These are phyloP conservation scores for Nomada lathburiana DNA, from an alignment of 2,888 invertebrate genomes.

Conservation along the genomic window DNA sequence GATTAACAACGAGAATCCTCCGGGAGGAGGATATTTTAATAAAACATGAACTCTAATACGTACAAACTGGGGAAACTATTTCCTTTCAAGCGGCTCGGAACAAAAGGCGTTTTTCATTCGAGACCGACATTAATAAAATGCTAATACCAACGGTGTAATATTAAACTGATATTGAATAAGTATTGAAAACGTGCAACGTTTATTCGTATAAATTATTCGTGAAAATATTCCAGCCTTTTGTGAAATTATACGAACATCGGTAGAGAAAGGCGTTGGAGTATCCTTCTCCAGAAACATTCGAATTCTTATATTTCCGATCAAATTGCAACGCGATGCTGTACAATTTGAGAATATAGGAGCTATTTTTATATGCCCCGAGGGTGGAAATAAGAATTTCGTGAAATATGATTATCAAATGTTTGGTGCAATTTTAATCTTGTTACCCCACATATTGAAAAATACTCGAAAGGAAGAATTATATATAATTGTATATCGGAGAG, in stretches of 20 bases:
- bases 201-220: conserved; percentile 11
- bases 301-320: neutral
- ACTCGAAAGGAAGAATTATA: too few species aligned
- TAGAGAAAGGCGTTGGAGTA: neutral
- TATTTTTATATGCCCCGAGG: neutral
- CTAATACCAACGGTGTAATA: conserved; percentile 50
- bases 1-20: conserved; percentile 13
- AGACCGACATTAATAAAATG: conserved; percentile 54
- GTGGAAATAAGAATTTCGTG: neutral
- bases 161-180: conserved; percentile 53
- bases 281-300: neutral
- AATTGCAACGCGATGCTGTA: too few species aligned
- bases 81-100: conserved; percentile 2
- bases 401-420: neutral
- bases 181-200: conserved; percentile 35
- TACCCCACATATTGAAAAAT: too few species aligned
- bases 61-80: conserved; percentile 25
- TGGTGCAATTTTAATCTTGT: too few species aligned
- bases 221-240: conserved; percentile 8
- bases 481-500: too few species aligned
- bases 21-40: conserved; percentile 22
- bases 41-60: conserved; percentile 41
- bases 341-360: too few species aligned
- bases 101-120: conserved; percentile 7
- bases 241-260: conserved; percentile 35